Percentiles rank a stretch among this genome's conserved stretches.
Conservation (phyloP, 2,888 invertebrate species). For the Ennomos fuscantarius region DNA sequence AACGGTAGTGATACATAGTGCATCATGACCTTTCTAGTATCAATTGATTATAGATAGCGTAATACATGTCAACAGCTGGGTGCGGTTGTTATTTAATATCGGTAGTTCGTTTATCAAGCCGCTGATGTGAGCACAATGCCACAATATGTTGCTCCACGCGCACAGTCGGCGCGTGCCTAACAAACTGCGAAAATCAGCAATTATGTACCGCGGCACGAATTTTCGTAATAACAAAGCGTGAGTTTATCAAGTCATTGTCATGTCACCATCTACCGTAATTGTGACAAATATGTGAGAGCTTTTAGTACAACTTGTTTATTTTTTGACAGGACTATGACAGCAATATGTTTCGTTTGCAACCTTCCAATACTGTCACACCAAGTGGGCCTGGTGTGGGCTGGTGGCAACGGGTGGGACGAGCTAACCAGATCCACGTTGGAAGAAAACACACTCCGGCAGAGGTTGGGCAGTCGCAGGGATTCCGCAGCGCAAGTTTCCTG, state of each 20-base stretch:
- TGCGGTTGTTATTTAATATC: conserved; percentile 80
- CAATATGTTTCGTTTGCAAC: conserved; percentile 98
- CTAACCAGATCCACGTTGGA: conserved; percentile 93
- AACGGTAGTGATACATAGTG: conserved; percentile 6
- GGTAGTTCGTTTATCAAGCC: conserved; percentile 72
- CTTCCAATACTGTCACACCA: conserved; percentile 97
- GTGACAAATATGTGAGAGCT: conserved; percentile 2
- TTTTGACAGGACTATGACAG: conserved; percentile 93
- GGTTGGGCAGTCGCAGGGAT: conserved; percentile 93
- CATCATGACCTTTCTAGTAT: conserved; percentile 43
- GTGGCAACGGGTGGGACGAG: conserved; percentile 98
- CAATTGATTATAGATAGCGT: conserved; percentile 70
- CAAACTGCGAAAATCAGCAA: conserved; percentile 47
- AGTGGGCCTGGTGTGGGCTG: conserved; percentile 97
- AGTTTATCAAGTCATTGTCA: conserved; percentile 50
- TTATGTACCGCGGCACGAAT: conserved; percentile 68
- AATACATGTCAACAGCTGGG: conserved; percentile 69
- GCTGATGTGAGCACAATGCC: conserved; percentile 74
- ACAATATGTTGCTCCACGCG: conserved; percentile 69
- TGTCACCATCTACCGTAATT: conserved; percentile 7
- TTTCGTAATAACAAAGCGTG: conserved; percentile 79
- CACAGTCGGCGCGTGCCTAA: conserved; percentile 56
- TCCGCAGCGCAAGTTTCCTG: conserved; percentile 96
- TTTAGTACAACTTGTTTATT: conserved; percentile 44
- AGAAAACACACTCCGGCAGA: conserved; percentile 93